phyloP scores from a whole-genome alignment of 2,888 invertebrate genomes.

The Clostera curtula region DNA sequence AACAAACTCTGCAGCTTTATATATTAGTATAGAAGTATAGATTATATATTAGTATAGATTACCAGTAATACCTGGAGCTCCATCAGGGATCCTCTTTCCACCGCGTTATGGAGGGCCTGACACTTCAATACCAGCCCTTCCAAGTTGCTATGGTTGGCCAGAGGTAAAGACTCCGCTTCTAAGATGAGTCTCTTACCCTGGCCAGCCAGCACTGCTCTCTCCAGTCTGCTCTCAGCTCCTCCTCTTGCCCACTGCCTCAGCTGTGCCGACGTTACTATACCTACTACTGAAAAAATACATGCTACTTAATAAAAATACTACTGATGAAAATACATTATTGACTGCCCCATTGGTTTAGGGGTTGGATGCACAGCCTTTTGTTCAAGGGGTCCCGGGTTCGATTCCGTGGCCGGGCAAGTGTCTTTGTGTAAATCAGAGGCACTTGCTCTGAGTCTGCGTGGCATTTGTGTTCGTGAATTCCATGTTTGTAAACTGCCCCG shows the following conservation, averaged over 20 bases:
- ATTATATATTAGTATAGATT: constrained; percentile 15
- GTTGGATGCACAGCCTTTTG: too few relatives aligned
- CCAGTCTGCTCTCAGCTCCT: constrained; percentile 53
- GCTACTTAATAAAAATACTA: background rate
- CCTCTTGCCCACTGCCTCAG: constrained; percentile 57
- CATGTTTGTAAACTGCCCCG: too few relatives aligned
- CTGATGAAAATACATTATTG: too few relatives aligned
- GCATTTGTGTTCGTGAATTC: too few relatives aligned
- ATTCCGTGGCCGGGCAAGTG: too few relatives aligned
- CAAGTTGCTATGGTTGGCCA: constrained; percentile 34
- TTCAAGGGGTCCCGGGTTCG: too few relatives aligned
- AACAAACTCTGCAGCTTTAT: too few relatives aligned
- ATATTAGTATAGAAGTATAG: too few relatives aligned
- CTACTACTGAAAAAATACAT: constrained; percentile 34
- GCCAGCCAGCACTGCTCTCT: constrained; percentile 60
- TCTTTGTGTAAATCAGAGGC: too few relatives aligned
- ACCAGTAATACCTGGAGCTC: constrained; percentile 75
- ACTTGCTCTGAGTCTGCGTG: too few relatives aligned
- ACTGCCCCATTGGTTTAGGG: too few relatives aligned
- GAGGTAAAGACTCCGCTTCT: constrained; percentile 43
- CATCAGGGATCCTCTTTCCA: constrained; percentile 81
- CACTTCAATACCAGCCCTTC: constrained; percentile 85
- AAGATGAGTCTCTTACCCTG: constrained; percentile 56
- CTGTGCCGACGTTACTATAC: constrained; percentile 44
- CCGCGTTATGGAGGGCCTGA: constrained; percentile 83